Base-by-base conservation (phyloP, 2,888 invertebrate species). In the Netelia melanura region DNA sequence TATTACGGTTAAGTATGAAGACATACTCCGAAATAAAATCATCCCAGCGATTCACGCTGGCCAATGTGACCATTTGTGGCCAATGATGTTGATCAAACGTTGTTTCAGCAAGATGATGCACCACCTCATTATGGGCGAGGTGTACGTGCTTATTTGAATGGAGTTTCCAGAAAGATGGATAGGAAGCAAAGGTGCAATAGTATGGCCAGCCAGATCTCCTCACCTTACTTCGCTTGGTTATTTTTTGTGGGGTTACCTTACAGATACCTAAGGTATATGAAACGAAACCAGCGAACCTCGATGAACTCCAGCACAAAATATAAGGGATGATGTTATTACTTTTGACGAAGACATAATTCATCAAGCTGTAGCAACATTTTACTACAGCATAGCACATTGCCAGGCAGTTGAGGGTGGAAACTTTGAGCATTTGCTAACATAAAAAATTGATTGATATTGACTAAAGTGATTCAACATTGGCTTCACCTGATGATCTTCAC, bases 211-310 rank as follows among this genome's bases (percentile, higher is more conserved):
- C 10, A 52, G 52, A 52, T 6, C 52, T 14, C 52, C 52, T 2
- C 3, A 52, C 52, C 44, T 21, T 21, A 21, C 21, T 21, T 21
- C 1, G 21, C 21, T 70, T 38, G 8, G 48, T 43, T 70, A 44
- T n/a, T 70, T 70, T 43, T 43, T n/a, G 10, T 70, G 44, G 44
- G 70, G 52, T 11, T 70, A 70, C 11, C 52, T 38, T 21, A 70
- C 48, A 52, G 43, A 14, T 21, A 1, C 21, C 21, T n/a, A 9
- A n/a, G 0, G n/a, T 1, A 21, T 30, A 70, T 70, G 11, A 70
- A 43, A 70, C 70, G n/a, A 70, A 70, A 70, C 70, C 70, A n/a
- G n/a, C 44, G 44, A 70, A 38, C 70, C 6, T 70, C 38, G 44
- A 38, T 8, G 70, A 70, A n/a, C 43, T 70, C 11, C 38, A 70